Evolutionary conservation across 2,888 invertebrate genomes (phyloP).

Genomic region (Eupithecia subumbrata): DNA sequence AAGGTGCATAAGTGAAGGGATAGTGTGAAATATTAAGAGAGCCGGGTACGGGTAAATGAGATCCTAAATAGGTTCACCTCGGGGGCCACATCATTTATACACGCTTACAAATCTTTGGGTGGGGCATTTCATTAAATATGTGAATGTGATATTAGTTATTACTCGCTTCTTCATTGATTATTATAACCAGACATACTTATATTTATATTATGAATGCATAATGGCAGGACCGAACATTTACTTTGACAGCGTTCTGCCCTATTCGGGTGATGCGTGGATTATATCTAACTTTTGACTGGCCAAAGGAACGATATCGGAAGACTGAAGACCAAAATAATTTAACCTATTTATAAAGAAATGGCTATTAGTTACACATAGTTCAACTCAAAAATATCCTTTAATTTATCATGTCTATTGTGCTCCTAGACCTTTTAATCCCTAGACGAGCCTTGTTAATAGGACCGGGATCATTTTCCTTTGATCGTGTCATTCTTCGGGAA

Average conservation of each 20-base stretch:
- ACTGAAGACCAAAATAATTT: not conserved
- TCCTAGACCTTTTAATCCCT: not conserved
- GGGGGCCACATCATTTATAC: constrained; percentile 21
- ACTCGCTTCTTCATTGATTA: not conserved
- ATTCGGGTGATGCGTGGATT: no score
- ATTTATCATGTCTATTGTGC: not conserved
- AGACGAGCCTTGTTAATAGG: not conserved
- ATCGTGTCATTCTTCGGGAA: constrained; percentile 9
- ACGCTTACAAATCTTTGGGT: constrained; percentile 7
- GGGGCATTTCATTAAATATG: not conserved
- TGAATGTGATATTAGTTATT: not conserved
- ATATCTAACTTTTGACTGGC: no score
- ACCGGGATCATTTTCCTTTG: constrained; percentile 2
- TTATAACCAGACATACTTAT: no score
- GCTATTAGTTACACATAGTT: no score
- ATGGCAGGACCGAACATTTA: no score
- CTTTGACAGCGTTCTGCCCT: no score
- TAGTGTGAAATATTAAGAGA: constrained; percentile 42
- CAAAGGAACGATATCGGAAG: no score
- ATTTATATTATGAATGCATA: no score
- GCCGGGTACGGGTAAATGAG: constrained; percentile 26
- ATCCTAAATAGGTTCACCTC: constrained; percentile 29
- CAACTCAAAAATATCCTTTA: no score
- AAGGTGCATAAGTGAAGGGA: constrained; percentile 41
- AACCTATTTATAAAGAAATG: not conserved